Base-by-base conservation (phyloP, 2,888 invertebrate genomes). In the Dinocampus coccinellae region DNA sequence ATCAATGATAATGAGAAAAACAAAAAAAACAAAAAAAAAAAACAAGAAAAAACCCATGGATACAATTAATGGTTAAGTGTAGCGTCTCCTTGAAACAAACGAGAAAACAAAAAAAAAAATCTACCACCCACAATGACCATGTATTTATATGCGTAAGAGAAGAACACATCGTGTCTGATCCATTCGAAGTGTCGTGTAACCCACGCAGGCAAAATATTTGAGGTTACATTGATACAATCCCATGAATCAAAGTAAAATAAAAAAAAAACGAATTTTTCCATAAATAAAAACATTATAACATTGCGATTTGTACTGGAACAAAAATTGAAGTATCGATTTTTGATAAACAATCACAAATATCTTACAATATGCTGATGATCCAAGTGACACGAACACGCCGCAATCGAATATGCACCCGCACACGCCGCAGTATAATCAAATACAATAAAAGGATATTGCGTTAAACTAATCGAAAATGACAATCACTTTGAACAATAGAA, bases 171-270 rank as follows among this genome's bases (percentile, higher is more conserved):
- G 10, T 24, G 11, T 11, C 42, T 10, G 36, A 20, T 24, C 24
- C 53, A 13, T 2, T 11, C 11, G 1, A 53, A 3, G 13, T 22
- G 22, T 6, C 24, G 24, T 26, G 26, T 24, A 24, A 4, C 53
- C 53, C 53, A 53, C 53, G 53, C 53, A 53, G 11, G 53, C 53
- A 26, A n/a, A 13, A 24, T 11, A 53, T 53, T 53, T 53, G 53
- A 53, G 53, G 53, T 53, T 53, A 53, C 26, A 24, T 53, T 26
- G 9, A 3, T n/a, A 53, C 2, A 1, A 11, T 24, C 10, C 11
- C 10, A 22, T n/a, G n/a, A 24, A 24, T 11, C 6, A 2, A 7
- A 26, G 11, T 2, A 11, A 2, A 24, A 53, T 13, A 1, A 10
- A 4, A 1, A 10, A 24, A 22, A 53, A 53, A 11, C 13, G 3